phyloP scores from a whole-genome alignment of 2,888 invertebrate species.

The Aelia acuminata region DNA sequence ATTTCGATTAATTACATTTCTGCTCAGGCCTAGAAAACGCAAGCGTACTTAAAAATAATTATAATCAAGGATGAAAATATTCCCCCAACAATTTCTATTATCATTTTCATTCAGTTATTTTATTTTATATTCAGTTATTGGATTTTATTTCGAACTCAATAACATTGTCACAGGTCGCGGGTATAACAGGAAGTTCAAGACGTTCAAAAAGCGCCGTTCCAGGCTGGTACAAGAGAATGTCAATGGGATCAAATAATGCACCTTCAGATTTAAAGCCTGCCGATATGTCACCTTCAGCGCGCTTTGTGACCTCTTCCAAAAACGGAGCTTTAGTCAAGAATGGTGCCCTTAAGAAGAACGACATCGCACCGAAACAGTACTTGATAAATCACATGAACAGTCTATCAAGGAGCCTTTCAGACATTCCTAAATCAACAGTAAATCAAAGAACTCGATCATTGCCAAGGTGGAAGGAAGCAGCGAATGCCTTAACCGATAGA shows the following conservation, averaged over 20 bases:
- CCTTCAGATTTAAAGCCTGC: neutral
- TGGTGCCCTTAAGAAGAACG: neutral
- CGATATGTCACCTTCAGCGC: neutral
- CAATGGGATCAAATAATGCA: neutral
- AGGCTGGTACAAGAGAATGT: conserved; percentile 1
- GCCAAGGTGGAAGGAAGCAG: neutral
- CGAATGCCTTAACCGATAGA: neutral
- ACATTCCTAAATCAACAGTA: neutral
- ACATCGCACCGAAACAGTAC: neutral
- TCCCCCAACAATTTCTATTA: too few species aligned
- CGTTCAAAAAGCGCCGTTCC: conserved; percentile 17
- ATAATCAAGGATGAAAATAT: too few species aligned
- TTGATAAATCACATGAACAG: neutral
- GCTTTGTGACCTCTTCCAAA: neutral
- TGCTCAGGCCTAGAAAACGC: too few species aligned
- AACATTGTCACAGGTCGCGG: neutral
- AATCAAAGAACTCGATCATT: neutral
- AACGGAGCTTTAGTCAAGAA: neutral
- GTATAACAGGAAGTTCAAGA: neutral
- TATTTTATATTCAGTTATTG: too few species aligned
- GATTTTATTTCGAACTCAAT: too few species aligned
- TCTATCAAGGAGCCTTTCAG: neutral
- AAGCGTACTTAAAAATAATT: too few species aligned
- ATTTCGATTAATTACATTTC: too few species aligned
- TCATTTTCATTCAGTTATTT: too few species aligned